Base-by-base conservation (phyloP, 2,113 vertebrate genomes). In the Myotis brandtii region DNA sequence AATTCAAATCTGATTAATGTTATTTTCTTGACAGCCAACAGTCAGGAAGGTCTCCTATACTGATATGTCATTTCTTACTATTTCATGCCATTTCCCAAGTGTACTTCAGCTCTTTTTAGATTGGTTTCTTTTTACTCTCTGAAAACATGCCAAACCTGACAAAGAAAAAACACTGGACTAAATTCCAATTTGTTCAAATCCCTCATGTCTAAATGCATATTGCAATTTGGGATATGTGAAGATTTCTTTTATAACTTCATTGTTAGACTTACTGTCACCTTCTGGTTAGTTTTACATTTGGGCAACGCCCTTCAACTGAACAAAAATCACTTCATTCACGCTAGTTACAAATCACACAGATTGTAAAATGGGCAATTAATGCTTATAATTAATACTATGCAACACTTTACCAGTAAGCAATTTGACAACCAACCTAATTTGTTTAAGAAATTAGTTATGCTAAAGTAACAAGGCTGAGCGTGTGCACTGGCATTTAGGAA, bases 1-100 rank as follows among this genome's bases (percentile, higher is more conserved):
- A 95, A 96, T 85, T 96, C 62, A 95, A 95, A 96, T 94, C 72
- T 96, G 85, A 96, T 95, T 87, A 94, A 94, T 95, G 87, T 69
- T 95, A 94, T 95, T 96, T 96, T 96, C 72, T 90, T 93, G 95
- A 90, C 67, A 81, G 86, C 8, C 64, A 93, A 62, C 54, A 83
- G 46, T 96, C 77, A 88, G 67, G 52, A 87, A 95, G 17, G 6
- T 95, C 52, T 89, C 25, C 52, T 89, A 72, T 62, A 88, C 14
- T 54, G 81, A 93, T 93, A 85, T 64, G 54, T 13, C 90, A 92
- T 92, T 95, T 95, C 83, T 89, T 95, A 89, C 79, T 59, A 76
- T 84, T 96, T 94, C 66, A 30, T 81, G 85, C 62, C 84, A 89
- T 93, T 94, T 96, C 72, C 76, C 56, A 34, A 48, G 30, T 81